Conservation (phyloP, 2,888 invertebrate genomes). For the Geotrupes spiniger region DNA sequence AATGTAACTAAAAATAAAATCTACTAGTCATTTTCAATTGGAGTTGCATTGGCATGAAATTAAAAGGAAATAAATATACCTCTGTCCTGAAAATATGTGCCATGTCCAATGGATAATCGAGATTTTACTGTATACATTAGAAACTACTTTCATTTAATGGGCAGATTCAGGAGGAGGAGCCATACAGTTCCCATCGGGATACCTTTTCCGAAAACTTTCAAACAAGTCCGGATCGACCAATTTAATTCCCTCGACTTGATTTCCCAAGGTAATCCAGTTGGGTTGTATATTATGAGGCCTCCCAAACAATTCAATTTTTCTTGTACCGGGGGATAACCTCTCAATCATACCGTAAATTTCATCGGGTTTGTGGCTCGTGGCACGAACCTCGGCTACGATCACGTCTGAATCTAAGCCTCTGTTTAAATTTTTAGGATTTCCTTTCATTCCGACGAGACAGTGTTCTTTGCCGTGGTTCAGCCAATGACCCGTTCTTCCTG, state of each 20-base stretch:
- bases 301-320: conserved; percentile 96
- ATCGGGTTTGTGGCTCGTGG: conserved; percentile 97
- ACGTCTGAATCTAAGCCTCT: conserved; percentile 96
- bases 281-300: conserved; percentile 97
- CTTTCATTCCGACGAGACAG: conserved; percentile 95
- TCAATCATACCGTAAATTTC: conserved; percentile 99
- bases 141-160: conserved; percentile 30
- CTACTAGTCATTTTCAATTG: no score
- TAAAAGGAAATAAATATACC: no score
- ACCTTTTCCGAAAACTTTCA: conserved; percentile 83
- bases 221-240: conserved; percentile 90
- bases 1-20: no score
- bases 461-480: conserved; percentile 98
- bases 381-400: conserved; percentile 96
- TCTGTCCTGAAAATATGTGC: no score
- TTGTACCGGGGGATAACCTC: conserved; percentile 90
- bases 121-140: no score
- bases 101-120: no score
- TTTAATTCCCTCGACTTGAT: conserved; percentile 93
- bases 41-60: no score
- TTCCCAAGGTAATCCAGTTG: conserved; percentile 97
- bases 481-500: conserved; percentile 98
- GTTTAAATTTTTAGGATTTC: conserved; percentile 86
- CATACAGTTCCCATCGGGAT: conserved; percentile 84
- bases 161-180: conserved; percentile 43